phyloP scores from a whole-genome alignment of 2,888 invertebrate genomes.

The Arge pagana region DNA sequence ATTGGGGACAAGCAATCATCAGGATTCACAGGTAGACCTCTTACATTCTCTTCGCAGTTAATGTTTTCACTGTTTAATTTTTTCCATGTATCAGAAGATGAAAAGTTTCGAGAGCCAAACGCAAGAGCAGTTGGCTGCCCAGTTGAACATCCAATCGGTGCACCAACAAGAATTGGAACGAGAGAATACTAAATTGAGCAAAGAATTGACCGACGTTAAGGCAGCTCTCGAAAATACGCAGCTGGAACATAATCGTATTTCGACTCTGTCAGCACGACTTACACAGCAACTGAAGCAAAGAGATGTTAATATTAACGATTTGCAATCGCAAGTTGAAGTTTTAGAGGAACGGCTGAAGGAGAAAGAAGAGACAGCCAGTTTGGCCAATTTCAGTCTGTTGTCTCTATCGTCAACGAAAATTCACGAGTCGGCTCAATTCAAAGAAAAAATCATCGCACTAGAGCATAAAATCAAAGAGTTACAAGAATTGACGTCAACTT shows the following conservation, averaged over 20 bases:
- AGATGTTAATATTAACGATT: not conserved
- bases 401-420: not conserved
- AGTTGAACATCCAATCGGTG: not conserved
- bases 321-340: constrained; percentile 3
- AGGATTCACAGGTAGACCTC: constrained; percentile 21
- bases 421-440: not conserved
- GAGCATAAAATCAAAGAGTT: constrained; percentile 10
- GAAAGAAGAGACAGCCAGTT: constrained; percentile 11
- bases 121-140: not conserved
- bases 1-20: not conserved
- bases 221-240: not conserved
- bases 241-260: not conserved
- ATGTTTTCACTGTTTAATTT: not conserved
- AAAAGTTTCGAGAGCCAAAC: not conserved
- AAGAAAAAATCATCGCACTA: not conserved
- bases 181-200: not conserved
- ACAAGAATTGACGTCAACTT: constrained; percentile 2
- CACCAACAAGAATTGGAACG: constrained; percentile 4
- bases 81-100: not conserved
- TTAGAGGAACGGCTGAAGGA: constrained; percentile 3
- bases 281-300: constrained; percentile 17
- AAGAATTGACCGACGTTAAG: constrained; percentile 3
- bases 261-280: constrained; percentile 1
- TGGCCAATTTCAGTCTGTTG: constrained; percentile 11
- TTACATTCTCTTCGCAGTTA: not conserved